Base-by-base conservation (phyloP, 1,140 invertebrate genomes). In the Meloidogyne floridensis region DNA sequence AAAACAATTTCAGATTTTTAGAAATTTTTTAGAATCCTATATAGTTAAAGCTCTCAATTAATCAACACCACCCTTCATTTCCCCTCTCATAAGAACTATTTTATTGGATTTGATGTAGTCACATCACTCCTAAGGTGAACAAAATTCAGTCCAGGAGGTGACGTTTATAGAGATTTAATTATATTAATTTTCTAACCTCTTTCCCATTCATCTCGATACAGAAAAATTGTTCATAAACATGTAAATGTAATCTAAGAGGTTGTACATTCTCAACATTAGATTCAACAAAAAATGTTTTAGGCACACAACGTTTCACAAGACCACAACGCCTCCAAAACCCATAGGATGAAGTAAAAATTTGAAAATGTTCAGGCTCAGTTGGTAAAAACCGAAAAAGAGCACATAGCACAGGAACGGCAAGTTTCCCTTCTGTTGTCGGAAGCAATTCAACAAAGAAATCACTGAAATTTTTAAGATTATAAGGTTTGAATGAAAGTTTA, bases 381-480 rank as follows among this genome's bases (percentile, higher is more conserved):
- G 51, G 20, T 65, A 77, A 32, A 54, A 77, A 77, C 2, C 75
- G 75, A 65, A 77, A 77, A 13, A 77, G 75, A 7, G 70, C 10
- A 65, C 43, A 11, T 2, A 77, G 53, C 4, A 77, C 11, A 42
- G 75, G 75, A 2, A 65, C 56, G n/a, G 54, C 42, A 47, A 47
- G 7, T 47, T 47, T 47, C 7, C 47, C 47, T n/a, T 15, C 13
- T 54, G 54, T 42, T 54, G 75, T 42, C 4, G 75, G 18, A 13
- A 59, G 54, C 75, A 77, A 77, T 32, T 77, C 75, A 42, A 59
- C 75, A 32, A 77, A 77, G 75, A 77, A 77, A 11, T 77, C 75
- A 54, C 75, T 77, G 75, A 13, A 65, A 71, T 6, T 20, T 20
- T 47, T 47, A 47, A 47, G 5, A 47, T 32, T 32, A 20, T 20